A percentile compares a stretch with the other conserved stretches of the same genome.
Evolutionary conservation across 2,888 invertebrate genomes (phyloP).

Genomic region (Noctua fimbriata): DNA sequence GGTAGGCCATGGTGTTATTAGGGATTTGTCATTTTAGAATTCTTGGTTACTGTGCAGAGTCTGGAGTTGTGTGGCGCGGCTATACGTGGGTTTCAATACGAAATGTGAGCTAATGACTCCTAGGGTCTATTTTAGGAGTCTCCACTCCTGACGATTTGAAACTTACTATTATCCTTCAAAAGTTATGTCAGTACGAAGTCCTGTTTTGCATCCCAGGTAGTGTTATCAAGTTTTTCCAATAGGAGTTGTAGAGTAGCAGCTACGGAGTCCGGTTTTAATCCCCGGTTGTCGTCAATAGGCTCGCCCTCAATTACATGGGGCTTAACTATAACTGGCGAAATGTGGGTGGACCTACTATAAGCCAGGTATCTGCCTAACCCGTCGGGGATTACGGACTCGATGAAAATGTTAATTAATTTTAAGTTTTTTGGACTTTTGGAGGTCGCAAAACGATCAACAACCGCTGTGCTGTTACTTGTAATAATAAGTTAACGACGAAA

Average conservation of each 20-base stretch:
- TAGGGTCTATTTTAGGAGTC: neutral
- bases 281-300: neutral
- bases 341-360: neutral
- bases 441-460: neutral
- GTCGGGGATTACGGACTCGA: fast-evolving
- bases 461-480: neutral
- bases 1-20: no score
- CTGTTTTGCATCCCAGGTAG: neutral
- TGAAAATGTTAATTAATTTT: neutral
- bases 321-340: neutral
- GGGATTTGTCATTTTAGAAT: no score
- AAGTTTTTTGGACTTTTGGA: neutral
- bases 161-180: neutral
- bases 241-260: neutral
- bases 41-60: no score
- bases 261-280: neutral
- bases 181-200: neutral
- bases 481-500: neutral
- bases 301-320: no score
- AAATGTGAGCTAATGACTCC: no score
- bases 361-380: neutral
- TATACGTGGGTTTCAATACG: no score
- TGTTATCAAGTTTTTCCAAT: neutral
- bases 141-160: no score
- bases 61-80: no score